Conservation (phyloP, 1,140 invertebrate genomes). For the Leptinotarsa texana region DNA sequence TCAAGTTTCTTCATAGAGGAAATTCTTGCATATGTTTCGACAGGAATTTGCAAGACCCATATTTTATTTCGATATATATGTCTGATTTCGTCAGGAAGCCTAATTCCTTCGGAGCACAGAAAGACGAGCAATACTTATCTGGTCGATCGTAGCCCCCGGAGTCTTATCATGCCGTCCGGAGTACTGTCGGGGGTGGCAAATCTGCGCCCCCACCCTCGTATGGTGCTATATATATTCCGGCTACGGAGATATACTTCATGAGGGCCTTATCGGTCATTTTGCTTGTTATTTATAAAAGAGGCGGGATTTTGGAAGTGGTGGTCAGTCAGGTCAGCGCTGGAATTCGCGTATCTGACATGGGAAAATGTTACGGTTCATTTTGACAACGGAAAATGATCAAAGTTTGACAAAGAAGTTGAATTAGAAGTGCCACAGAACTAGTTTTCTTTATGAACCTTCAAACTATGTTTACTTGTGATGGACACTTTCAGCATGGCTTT, state of each 20-base stretch:
- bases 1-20: no score
- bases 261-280: background rate
- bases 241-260: constrained; percentile 27
- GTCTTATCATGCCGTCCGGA: constrained; percentile 47
- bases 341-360: no score
- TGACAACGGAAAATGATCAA: no score
- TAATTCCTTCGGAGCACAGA: background rate
- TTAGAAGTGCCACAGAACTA: no score
- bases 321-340: background rate
- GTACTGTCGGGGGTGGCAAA: constrained; percentile 40
- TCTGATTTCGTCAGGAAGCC: background rate
- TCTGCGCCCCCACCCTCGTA: constrained; percentile 41
- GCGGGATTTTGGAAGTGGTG: background rate
- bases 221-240: constrained; percentile 46
- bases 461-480: no score
- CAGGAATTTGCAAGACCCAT: no score
- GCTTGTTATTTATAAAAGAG: background rate
- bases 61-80: no score
- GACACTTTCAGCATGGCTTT: no score
- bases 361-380: no score
- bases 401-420: no score
- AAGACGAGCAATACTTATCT: background rate
- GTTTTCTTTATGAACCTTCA: no score
- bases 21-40: no score
- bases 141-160: constrained; percentile 40